Conservation (phyloP, 2,797 vertebrate species). For the Sparidentex hasta region DNA sequence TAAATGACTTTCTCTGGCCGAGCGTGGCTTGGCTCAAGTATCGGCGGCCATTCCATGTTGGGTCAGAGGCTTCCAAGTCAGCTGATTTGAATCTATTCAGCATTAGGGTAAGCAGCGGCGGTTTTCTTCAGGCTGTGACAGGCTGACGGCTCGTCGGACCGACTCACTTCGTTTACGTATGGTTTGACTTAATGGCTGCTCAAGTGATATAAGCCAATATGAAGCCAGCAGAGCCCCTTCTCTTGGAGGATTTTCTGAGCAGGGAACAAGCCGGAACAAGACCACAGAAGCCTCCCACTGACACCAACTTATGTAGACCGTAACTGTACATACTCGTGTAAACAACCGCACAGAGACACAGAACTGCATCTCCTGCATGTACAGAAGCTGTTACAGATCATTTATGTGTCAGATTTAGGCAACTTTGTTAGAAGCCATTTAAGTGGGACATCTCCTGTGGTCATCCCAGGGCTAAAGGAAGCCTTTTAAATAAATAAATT, state of each 20-base stretch:
- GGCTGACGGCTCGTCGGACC: constrained; percentile 5
- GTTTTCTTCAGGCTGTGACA: constrained; percentile 10
- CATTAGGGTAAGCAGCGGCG: constrained; percentile 24
- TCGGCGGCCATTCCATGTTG: constrained; percentile 18
- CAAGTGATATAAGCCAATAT: constrained; percentile 8
- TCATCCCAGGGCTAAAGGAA: too few species aligned
- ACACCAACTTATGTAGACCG: constrained; percentile 37
- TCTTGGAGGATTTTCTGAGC: constrained; percentile 34
- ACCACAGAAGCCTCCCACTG: constrained; percentile 44
- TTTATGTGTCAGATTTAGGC: too few species aligned
- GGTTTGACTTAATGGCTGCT: constrained; percentile 53
- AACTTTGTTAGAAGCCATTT: too few species aligned
- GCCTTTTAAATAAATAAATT: too few species aligned
- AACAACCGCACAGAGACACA: constrained; percentile 15
- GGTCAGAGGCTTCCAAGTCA: constrained; percentile 40
- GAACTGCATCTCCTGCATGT: not conserved
- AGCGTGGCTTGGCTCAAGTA: constrained; percentile 26
- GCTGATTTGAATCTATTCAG: constrained; percentile 64
- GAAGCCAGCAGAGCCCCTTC: constrained; percentile 31
- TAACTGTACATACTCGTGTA: constrained; percentile 32
- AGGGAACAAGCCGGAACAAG: constrained; percentile 62
- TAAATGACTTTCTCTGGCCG: constrained; percentile 40
- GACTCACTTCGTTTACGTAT: constrained; percentile 41
- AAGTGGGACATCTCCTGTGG: too few species aligned
- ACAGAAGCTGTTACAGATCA: not conserved